Percentiles rank a stretch among this genome's conserved stretches.
phyloP scores from a whole-genome alignment of 2,888 invertebrate genomes.

The Chrysolina haemoptera region DNA sequence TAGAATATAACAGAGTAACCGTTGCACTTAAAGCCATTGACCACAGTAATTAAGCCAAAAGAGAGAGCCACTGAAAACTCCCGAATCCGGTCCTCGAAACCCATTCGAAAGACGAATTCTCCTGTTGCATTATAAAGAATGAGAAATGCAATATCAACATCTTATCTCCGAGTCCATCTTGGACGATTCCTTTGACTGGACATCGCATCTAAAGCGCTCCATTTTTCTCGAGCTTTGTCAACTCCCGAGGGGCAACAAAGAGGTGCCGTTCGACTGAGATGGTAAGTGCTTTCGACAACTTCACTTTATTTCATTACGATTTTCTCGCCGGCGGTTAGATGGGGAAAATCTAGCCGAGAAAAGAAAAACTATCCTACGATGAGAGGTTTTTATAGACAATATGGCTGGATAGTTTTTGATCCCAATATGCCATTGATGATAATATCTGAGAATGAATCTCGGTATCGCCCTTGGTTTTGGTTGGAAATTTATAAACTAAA shows the following conservation, averaged over 20 bases:
- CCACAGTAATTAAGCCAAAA: background rate
- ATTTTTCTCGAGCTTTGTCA: conserved; percentile 65
- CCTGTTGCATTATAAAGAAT: conserved; percentile 71
- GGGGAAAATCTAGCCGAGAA: background rate
- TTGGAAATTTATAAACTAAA: too few species aligned
- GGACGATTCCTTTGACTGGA: conserved; percentile 66
- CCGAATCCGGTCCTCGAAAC: conserved; percentile 47
- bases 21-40: background rate
- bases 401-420: background rate
- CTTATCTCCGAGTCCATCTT: conserved; percentile 64
- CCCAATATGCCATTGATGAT: too few species aligned
- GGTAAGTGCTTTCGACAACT: conserved; percentile 65
- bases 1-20: too few species aligned
- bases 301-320: conserved; percentile 62
- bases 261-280: conserved; percentile 56
- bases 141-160: conserved; percentile 71
- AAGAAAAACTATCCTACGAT: background rate
- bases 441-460: too few species aligned
- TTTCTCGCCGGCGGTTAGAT: conserved; percentile 42
- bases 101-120: conserved; percentile 58
- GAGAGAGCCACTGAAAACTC: background rate
- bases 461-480: background rate
- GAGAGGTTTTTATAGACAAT: background rate
- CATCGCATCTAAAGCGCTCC: conserved; percentile 65
- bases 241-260: conserved; percentile 54